Base-by-base conservation (phyloP, 2,888 invertebrate genomes). In the Ennomos erosarius region DNA sequence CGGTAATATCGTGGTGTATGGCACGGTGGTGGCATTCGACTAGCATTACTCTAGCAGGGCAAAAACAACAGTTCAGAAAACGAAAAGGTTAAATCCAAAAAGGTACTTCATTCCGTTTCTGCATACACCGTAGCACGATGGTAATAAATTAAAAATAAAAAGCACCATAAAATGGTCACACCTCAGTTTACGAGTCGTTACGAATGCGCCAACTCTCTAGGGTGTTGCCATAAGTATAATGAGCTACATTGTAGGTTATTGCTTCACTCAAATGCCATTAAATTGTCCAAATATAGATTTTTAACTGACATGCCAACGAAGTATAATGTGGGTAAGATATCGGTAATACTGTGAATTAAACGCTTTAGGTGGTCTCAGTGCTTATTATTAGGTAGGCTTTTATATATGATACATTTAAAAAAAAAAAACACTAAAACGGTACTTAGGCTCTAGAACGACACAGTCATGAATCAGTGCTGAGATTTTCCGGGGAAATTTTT, bases 81-180 rank as follows among this genome's bases (percentile, higher is more conserved):
- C 12, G 26, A 13, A 43, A 44, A 44, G 34, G n/a, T 34, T 0
- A 44, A 40, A 48, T 50, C 12, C 34, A 49, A 50, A 49, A 37
- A 37, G 37, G 34, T 13, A 57, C n/a, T 26, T 26, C 40, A 46
- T 33, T 12, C 50, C 47, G 10, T 62, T 55, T 60, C 46, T 63
- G 59, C 68, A 69, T 37, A 46, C 53, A 61, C 50, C 56, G 47
- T 67, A 64, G 68, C 69, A 69, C 68, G 67, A 60, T 63, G 52
- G 68, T 68, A 71, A 71, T 78, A 77, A 78, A 79, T 77, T 74
- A 71, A 70, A 73, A 69, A 76, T 71, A 76, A 76, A 78, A 76
- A 79, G 66, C 58, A 70, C 67, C 73, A 71, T 76, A 75, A 79
- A 79, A 74, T 71, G 73, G 79, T 79, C 74, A 70, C 78, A 79